phyloP scores from a whole-genome alignment of 1,140 invertebrate genomes.

The Ganaspis sp. region DNA sequence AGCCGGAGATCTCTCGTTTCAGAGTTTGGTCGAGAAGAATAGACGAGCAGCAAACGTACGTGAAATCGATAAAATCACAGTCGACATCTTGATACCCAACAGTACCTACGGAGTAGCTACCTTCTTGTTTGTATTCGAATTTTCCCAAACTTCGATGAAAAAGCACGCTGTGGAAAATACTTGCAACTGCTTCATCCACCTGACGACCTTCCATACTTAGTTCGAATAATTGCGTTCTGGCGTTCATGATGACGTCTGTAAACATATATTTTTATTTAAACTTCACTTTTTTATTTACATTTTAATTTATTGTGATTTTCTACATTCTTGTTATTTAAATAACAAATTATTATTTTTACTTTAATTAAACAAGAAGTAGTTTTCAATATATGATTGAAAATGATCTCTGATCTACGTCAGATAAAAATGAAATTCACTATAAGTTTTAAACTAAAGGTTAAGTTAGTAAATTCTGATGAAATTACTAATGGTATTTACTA shows the following conservation, averaged over 20 bases:
- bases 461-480: too few relatives aligned
- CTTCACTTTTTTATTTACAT: not conserved
- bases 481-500: too few relatives aligned
- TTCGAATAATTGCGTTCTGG: slow-evolving; percentile 91
- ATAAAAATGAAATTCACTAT: too few relatives aligned
- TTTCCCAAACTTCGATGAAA: slow-evolving; percentile 97
- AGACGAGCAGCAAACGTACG: slow-evolving; percentile 96
- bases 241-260: slow-evolving; percentile 84
- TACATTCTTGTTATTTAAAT: too few relatives aligned
- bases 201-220: slow-evolving; percentile 94
- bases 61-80: slow-evolving; percentile 98
- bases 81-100: slow-evolving; percentile 96
- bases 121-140: slow-evolving; percentile 95
- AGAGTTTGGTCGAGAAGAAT: slow-evolving; percentile 84
- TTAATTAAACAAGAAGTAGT: too few relatives aligned
- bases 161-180: slow-evolving; percentile 96
- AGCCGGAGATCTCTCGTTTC: slow-evolving; percentile 88
- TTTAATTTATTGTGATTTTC: too few relatives aligned
- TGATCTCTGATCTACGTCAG: too few relatives aligned
- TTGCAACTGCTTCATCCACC: slow-evolving; percentile 95
- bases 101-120: slow-evolving; percentile 95
- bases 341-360: too few relatives aligned
- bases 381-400: too few relatives aligned
- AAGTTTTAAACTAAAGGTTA: too few relatives aligned
- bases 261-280: slow-evolving; percentile 32